Percentiles rank a stretch among this genome's conserved stretches.
These are phyloP conservation scores for Chloroclysta siterata DNA, from an alignment of 2,888 invertebrate genomes.

Conservation along the genomic window DNA sequence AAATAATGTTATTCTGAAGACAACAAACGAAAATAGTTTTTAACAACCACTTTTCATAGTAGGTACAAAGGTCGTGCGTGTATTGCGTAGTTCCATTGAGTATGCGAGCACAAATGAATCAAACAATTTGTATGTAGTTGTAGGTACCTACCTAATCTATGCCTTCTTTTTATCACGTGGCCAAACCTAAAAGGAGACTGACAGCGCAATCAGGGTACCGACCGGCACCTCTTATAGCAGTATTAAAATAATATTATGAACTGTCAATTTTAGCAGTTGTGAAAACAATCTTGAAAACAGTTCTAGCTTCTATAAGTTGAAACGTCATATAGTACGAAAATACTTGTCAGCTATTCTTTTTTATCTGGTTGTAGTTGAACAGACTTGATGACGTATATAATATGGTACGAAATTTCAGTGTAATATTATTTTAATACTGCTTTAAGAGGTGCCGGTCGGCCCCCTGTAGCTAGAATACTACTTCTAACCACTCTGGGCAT, in stretches of 20 bases:
- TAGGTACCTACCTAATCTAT: background rate
- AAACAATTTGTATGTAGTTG: slow-evolving; percentile 10
- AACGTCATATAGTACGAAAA: too few relatives aligned
- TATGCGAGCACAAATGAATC: slow-evolving; percentile 12
- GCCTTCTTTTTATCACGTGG: slow-evolving; percentile 6
- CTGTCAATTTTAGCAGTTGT: too few relatives aligned
- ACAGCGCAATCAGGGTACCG: background rate
- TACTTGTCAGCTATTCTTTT: too few relatives aligned
- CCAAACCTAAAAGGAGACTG: slow-evolving; percentile 5
- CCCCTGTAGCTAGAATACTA: background rate
- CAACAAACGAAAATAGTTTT: slow-evolving; percentile 9
- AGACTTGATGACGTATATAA: too few relatives aligned
- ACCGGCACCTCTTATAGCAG: too few relatives aligned
- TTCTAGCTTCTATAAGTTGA: too few relatives aligned
- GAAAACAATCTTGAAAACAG: too few relatives aligned
- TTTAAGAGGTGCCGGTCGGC: too few relatives aligned
- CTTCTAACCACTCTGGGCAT: background rate
- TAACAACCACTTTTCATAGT: slow-evolving; percentile 7
- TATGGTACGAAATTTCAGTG: too few relatives aligned
- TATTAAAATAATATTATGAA: too few relatives aligned
- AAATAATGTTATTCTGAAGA: slow-evolving; percentile 23
- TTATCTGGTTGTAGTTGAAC: too few relatives aligned
- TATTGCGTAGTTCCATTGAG: slow-evolving; percentile 21
- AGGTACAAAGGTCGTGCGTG: slow-evolving; percentile 17
- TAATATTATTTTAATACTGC: too few relatives aligned